phyloP scores from a whole-genome alignment of 2,888 invertebrate species.

The Schrankia costaestrigalis region DNA sequence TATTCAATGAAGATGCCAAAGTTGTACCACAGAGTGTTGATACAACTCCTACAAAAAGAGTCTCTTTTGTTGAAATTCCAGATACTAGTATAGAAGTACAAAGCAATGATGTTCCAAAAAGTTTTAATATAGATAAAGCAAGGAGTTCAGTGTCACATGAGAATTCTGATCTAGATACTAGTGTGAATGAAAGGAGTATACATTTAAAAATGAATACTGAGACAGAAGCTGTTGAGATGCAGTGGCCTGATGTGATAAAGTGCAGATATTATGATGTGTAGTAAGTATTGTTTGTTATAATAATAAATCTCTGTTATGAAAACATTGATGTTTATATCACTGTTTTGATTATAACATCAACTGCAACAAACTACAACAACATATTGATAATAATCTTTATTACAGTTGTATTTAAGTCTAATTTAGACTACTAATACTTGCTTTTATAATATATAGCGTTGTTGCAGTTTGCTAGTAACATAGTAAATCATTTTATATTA shows the following conservation, averaged over 20 bases:
- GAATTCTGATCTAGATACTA: constrained; percentile 48
- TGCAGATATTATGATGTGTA: constrained; percentile 86
- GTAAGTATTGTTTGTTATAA: constrained; percentile 74
- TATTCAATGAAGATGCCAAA: constrained; percentile 66
- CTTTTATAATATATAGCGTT: too few relatives aligned
- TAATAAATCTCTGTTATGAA: neutral
- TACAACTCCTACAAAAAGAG: constrained; percentile 64
- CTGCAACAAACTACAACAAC: too few relatives aligned
- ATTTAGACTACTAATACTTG: too few relatives aligned
- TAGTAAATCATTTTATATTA: too few relatives aligned
- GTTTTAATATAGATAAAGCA: constrained; percentile 13
- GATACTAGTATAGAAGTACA: constrained; percentile 23
- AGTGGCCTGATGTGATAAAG: constrained; percentile 83
- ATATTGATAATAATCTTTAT: too few relatives aligned
- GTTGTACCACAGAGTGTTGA: constrained; percentile 45
- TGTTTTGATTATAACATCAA: too few relatives aligned
- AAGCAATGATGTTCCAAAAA: constrained; percentile 17
- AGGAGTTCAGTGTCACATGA: constrained; percentile 26
- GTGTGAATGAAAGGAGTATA: constrained; percentile 51
- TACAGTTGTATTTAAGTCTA: too few relatives aligned
- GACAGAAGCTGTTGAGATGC: constrained; percentile 54
- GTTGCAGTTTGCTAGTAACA: too few relatives aligned
- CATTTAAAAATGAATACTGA: constrained; percentile 57
- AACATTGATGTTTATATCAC: too few relatives aligned
- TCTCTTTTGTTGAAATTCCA: constrained; percentile 66